Evolutionary conservation across 64 coral and sea anemone species (phyloP).

Genomic region (Pachyseris speciosa): DNA sequence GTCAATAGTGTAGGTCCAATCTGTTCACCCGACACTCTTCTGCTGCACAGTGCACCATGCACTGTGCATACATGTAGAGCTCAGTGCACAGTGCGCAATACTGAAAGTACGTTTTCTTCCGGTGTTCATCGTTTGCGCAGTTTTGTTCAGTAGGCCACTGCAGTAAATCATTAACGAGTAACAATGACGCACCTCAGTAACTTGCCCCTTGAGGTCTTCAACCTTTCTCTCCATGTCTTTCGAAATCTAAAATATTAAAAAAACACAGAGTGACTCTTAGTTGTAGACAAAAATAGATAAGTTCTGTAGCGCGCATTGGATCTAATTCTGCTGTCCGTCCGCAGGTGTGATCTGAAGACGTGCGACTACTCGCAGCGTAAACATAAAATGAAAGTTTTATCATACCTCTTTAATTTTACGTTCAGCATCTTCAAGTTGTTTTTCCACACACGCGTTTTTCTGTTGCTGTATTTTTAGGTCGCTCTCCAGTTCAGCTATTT

Average conservation of each 20-base stretch:
- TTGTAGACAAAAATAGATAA: no score
- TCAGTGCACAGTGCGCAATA: background rate
- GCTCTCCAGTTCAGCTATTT: slow-evolving; percentile 6
- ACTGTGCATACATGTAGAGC: no score
- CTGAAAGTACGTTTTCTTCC: background rate
- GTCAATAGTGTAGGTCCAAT: no score
- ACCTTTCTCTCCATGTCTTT: slow-evolving; percentile 27
- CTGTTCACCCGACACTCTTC: no score
- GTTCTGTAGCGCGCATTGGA: no score
- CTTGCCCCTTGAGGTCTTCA: background rate
- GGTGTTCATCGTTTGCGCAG: background rate
- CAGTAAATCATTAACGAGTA: background rate
- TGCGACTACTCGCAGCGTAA: no score
- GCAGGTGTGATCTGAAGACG: no score
- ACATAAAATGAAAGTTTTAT: background rate
- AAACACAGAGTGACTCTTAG: background rate
- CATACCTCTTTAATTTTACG: slow-evolving; percentile 16
- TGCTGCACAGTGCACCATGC: no score
- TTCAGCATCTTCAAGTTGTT: slow-evolving; percentile 54
- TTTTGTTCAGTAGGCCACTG: background rate
- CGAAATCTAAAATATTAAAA: background rate
- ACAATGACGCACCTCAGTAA: background rate
- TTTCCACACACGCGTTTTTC: slow-evolving; percentile 23
- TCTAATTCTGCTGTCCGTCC: no score
- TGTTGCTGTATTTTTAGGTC: slow-evolving; percentile 36